phyloP scores from a whole-genome alignment of 2,888 invertebrate species.

The Volucella inanis region DNA sequence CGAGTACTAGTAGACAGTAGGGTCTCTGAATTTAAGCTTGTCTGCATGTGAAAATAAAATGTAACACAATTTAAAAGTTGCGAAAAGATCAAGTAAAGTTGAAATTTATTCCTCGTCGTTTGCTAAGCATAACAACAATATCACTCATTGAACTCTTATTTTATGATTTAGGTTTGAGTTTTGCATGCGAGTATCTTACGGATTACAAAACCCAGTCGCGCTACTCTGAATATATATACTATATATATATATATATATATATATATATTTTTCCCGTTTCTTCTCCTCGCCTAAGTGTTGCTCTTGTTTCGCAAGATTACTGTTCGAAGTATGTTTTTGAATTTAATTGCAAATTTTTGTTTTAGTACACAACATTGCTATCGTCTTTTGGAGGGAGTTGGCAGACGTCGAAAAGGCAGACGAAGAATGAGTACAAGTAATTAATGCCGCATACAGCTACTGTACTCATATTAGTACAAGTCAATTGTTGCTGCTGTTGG shows the following conservation, averaged over 20 bases:
- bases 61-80: constrained; percentile 28
- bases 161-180: neutral
- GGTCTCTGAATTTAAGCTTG: no score
- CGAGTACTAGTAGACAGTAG: no score
- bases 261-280: neutral
- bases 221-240: neutral
- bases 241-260: no score
- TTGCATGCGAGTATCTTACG: constrained; percentile 14
- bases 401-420: no score
- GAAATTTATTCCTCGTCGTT: constrained; percentile 17
- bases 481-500: neutral
- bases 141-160: constrained; percentile 38
- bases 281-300: neutral
- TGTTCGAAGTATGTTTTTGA: constrained; percentile 13
- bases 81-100: constrained; percentile 27
- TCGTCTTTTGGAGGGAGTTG: neutral
- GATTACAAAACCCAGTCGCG: constrained; percentile 8
- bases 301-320: constrained; percentile 8
- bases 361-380: neutral
- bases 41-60: constrained; percentile 2
- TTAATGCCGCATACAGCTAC: constrained; percentile 25
- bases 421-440: neutral
- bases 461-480: neutral
- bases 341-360: neutral
- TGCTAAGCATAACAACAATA: constrained; percentile 30